Conservation (phyloP, 2,888 invertebrate genomes). For the Auanema freiburgensis region DNA sequence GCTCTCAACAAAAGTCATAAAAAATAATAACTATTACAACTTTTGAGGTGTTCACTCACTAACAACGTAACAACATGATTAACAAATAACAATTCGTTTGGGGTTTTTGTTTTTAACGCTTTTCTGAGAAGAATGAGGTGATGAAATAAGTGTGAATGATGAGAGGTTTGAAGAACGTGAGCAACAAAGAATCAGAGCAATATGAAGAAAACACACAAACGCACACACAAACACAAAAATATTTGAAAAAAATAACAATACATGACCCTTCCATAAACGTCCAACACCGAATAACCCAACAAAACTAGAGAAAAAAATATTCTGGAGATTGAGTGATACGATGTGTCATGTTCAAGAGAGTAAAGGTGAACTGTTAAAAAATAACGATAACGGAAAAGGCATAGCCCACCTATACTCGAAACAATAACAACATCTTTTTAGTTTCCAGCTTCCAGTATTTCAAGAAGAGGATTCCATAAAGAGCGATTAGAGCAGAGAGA, state of each 20-base stretch:
- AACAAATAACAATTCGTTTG: slow-evolving; percentile 5
- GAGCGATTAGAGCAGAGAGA: slow-evolving; percentile 42
- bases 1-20: too few species aligned
- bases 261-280: too few species aligned
- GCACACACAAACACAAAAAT: too few species aligned
- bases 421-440: background rate
- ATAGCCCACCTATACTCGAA: slow-evolving; percentile 1
- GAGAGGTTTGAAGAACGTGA: background rate
- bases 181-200: slow-evolving; percentile 4
- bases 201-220: background rate
- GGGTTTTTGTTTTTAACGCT: background rate
- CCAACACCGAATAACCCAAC: background rate
- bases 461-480: slow-evolving; percentile 25
- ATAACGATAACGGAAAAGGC: too few species aligned
- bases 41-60: background rate
- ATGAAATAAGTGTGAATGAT: background rate
- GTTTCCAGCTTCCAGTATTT: slow-evolving; percentile 18
- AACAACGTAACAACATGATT: slow-evolving; percentile 6
- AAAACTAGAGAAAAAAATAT: background rate
- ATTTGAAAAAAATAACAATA: too few species aligned
- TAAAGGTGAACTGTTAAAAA: too few species aligned
- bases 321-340: background rate
- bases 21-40: too few species aligned
- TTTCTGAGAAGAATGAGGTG: slow-evolving; percentile 1
- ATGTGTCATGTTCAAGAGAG: background rate